Evolutionary conservation across 1,140 invertebrate genomes (phyloP), one percentile per base, ranked within the genome.

Genomic region (Cydia pomonella): DNA sequence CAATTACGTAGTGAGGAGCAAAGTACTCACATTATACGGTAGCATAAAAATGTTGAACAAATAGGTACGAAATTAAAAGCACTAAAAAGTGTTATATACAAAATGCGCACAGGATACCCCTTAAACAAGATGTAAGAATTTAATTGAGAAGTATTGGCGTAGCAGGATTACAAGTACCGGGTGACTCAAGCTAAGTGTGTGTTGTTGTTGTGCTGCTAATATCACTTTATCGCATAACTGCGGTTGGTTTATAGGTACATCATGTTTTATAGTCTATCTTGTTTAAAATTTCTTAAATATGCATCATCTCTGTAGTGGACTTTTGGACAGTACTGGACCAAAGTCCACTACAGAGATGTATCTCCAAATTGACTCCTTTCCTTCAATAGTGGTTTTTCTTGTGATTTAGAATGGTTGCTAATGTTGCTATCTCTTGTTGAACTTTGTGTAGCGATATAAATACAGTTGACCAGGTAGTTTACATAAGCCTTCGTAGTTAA

Each of bases 141-240:
- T 53, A 5, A 16, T 47, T 47, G 50, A 13, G 50, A 53, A n/a
- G 7, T 21, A 53, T 47, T 53, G 50, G 50, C 50, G n/a, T 5
- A 53, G 50, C 50, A 18, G 50, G 50, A 18, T 53, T 53, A 53
- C 50, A 53, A 53, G n/a, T 53, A n/a, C n/a, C 12, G 12, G 12
- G 4, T 59, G 53, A 59, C 7, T 59, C 53, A 59, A 27, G 23
- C 53, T 59, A 59, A 59, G 53, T 59, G 50, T n/a, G 50, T 53
- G n/a, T 53, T 18, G 53, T 53, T 59, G 53, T 59, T 59, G 5
- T 23, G 50, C 50, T 7, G 53, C 21, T 59, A 59, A 59, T 59
- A 59, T 59, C 53, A 59, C 21, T n/a, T 23, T 59, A 59, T 23
- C 53, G 18, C 53, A 23, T 59, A 59, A 23, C 9, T 59, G 53